phyloP scores from a whole-genome alignment of 2,797 vertebrate species.

The Phataginus tetradactyla region DNA sequence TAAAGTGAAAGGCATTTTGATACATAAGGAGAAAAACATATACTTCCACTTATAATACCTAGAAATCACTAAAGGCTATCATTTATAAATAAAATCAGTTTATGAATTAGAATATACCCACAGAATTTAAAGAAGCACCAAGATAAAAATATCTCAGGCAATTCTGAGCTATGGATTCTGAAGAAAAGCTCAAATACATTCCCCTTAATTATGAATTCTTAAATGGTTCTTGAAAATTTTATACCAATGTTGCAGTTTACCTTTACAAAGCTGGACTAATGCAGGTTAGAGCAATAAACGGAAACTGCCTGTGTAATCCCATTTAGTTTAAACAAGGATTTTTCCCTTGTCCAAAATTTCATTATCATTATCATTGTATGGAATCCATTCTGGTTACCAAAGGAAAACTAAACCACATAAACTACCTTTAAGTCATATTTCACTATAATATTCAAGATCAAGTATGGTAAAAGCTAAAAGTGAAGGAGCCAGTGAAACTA shows the following conservation, averaged over 20 bases:
- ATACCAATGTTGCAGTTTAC: background rate
- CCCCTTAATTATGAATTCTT: conserved; percentile 48
- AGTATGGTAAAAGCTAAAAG: background rate
- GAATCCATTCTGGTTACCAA: conserved; percentile 34
- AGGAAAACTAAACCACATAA: conserved; percentile 28
- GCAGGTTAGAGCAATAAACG: conserved; percentile 14
- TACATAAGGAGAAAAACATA: conserved; percentile 44
- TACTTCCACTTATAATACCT: conserved; percentile 7
- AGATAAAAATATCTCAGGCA: background rate
- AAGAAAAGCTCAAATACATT: conserved; percentile 43
- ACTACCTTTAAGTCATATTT: background rate
- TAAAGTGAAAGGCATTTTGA: conserved; percentile 32
- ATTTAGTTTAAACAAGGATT: background rate
- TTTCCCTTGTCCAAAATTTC: conserved; percentile 31
- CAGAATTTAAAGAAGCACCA: background rate
- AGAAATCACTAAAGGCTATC: conserved; percentile 48
- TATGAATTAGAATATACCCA: conserved; percentile 21
- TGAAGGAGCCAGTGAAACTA: conserved; percentile 10
- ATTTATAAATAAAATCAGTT: conserved; percentile 41
- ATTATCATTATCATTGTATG: background rate
- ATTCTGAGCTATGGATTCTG: conserved; percentile 4
- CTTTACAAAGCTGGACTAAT: conserved; percentile 27
- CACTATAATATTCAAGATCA: conserved; percentile 23
- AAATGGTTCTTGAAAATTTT: conserved; percentile 38
- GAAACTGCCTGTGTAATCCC: background rate